Percentiles rank a stretch among this genome's conserved stretches.
phyloP scores from a whole-genome alignment of 1,140 invertebrate species.

The Lucilia cuprina region DNA sequence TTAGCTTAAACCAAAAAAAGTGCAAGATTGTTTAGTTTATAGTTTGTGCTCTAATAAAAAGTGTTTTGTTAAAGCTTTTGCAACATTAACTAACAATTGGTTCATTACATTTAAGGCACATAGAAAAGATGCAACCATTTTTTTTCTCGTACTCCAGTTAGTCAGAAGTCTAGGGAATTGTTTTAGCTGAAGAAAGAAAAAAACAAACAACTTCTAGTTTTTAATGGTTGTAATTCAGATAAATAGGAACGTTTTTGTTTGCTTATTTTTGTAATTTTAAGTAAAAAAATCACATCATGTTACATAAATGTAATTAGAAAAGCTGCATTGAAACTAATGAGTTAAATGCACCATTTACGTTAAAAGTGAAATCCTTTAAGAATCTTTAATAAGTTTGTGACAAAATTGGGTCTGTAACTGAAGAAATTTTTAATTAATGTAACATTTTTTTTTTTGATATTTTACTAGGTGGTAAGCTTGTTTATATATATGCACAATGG shows the following conservation, averaged over 20 bases:
- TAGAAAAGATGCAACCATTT: neutral
- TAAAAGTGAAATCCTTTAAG: no score
- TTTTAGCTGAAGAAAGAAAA: neutral
- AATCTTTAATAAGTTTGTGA: no score
- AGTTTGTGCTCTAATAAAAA: neutral
- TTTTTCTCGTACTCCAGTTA: neutral
- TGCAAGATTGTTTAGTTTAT: neutral
- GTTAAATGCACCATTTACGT: no score
- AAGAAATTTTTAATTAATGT: no score
- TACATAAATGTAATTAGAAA: constrained; percentile 26
- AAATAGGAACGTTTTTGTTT: no score
- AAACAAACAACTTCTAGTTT: neutral
- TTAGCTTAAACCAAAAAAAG: no score
- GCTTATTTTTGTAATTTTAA: neutral
- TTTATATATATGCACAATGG: no score
- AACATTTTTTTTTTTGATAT: no score
- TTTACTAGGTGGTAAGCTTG: no score
- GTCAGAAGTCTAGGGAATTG: neutral
- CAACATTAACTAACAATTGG: neutral
- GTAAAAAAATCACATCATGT: neutral
- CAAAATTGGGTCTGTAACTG: no score
- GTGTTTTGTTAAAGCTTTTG: neutral
- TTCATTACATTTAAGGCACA: neutral
- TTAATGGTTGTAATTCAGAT: no score
- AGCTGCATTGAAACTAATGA: neutral